phyloP scores from a whole-genome alignment of 2,113 vertebrate species.

The Bettongia penicillata region DNA sequence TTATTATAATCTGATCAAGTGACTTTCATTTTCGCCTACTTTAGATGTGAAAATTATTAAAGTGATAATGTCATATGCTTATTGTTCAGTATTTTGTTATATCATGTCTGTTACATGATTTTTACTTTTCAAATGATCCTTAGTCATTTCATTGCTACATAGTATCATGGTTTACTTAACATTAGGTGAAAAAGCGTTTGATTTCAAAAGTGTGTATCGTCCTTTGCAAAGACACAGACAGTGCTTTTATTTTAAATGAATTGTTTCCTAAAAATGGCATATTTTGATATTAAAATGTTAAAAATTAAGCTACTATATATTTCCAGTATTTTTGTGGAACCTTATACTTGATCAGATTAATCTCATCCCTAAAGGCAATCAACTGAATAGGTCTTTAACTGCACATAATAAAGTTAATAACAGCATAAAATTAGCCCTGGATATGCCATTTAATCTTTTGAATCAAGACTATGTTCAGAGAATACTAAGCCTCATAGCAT shows the following conservation, averaged over 20 bases:
- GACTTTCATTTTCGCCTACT: background rate
- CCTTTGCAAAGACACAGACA: background rate
- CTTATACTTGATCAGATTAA: background rate
- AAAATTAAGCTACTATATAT: background rate
- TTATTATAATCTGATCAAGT: rapidly evolving
- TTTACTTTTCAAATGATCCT: background rate
- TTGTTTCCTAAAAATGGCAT: background rate
- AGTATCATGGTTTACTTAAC: background rate
- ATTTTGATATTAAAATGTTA: constrained; percentile 1
- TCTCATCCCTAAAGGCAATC: background rate
- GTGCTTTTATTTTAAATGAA: background rate
- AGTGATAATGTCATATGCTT: background rate
- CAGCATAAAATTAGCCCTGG: background rate
- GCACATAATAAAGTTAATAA: background rate
- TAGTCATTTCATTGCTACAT: background rate
- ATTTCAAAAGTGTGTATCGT: background rate
- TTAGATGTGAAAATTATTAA: background rate
- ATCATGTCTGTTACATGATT: background rate
- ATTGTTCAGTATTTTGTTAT: background rate
- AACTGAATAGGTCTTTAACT: background rate
- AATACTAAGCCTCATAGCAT: background rate
- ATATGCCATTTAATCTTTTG: background rate
- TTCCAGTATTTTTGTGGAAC: background rate
- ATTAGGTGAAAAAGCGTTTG: background rate
- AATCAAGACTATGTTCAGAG: background rate